Percentiles rank a stretch among this genome's conserved stretches.
Conservation (phyloP, 2,888 invertebrate genomes). For the Erpobdella octoculata region DNA sequence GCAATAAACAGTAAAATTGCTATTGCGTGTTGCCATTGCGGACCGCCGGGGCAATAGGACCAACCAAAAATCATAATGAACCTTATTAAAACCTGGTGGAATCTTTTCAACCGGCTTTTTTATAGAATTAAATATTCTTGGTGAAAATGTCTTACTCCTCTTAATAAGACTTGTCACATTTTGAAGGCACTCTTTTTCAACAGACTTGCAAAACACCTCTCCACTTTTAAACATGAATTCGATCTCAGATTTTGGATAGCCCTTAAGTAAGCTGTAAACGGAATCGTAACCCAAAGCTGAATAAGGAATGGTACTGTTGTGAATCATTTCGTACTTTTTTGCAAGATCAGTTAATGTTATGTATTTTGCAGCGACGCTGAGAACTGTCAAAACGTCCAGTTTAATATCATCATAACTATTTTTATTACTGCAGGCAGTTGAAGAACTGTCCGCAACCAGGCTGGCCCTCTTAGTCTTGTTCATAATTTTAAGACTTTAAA, state of each 20-base stretch:
- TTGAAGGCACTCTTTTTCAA: background rate
- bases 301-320: background rate
- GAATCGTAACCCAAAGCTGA: background rate
- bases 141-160: background rate
- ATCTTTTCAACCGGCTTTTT: too few species aligned
- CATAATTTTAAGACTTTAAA: too few species aligned
- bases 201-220: background rate
- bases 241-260: background rate
- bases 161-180: slow-evolving; percentile 5
- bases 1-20: too few species aligned
- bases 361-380: background rate
- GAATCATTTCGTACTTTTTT: background rate
- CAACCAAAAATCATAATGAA: too few species aligned
- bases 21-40: too few species aligned
- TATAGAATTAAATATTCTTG: background rate
- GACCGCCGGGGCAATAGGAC: too few species aligned
- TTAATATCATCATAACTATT: background rate
- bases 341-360: background rate
- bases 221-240: background rate
- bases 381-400: background rate
- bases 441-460: too few species aligned
- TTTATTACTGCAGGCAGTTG: too few species aligned
- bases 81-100: too few species aligned
- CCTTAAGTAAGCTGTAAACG: background rate
- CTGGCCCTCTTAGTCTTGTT: too few species aligned